Evolutionary conservation across 2,113 vertebrate genomes (phyloP).

Genomic region (Psilopogon haemacephalus): DNA sequence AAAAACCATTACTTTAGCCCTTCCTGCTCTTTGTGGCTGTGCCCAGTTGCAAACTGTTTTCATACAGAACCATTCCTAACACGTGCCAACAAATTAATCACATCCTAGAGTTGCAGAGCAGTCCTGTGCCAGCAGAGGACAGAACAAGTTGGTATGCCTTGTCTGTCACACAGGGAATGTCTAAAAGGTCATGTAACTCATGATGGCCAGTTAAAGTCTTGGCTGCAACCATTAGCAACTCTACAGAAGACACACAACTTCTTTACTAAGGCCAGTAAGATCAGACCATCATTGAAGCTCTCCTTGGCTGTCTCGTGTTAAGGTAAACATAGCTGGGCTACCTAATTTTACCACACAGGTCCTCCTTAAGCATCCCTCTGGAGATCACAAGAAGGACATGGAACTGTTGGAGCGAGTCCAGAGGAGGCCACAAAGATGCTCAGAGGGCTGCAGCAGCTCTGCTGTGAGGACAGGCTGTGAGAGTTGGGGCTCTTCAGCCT

Average conservation of each 20-base stretch:
- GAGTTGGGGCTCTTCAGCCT: too few relatives aligned
- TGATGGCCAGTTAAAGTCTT: background rate
- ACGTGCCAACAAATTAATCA: background rate
- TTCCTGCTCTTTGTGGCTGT: background rate
- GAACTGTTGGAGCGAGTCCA: too few relatives aligned
- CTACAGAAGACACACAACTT: background rate
- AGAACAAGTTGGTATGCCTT: background rate
- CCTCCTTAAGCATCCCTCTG: background rate
- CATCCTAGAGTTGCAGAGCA: background rate
- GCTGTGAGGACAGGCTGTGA: too few relatives aligned
- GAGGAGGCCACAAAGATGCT: too few relatives aligned
- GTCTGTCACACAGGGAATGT: background rate
- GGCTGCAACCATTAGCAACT: background rate
- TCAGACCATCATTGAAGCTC: background rate
- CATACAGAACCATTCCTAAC: background rate
- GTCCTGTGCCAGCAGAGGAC: background rate
- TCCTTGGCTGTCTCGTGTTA: background rate
- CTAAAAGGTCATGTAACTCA: background rate
- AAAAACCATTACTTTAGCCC: background rate
- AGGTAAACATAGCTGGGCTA: background rate
- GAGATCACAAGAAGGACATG: background rate
- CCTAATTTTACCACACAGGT: background rate
- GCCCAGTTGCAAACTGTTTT: background rate
- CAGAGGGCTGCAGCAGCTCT: too few relatives aligned
- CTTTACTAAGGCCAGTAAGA: background rate